Evolutionary conservation across 2,113 vertebrate genomes (phyloP).

Genomic region (Mustelus asterias): DNA sequence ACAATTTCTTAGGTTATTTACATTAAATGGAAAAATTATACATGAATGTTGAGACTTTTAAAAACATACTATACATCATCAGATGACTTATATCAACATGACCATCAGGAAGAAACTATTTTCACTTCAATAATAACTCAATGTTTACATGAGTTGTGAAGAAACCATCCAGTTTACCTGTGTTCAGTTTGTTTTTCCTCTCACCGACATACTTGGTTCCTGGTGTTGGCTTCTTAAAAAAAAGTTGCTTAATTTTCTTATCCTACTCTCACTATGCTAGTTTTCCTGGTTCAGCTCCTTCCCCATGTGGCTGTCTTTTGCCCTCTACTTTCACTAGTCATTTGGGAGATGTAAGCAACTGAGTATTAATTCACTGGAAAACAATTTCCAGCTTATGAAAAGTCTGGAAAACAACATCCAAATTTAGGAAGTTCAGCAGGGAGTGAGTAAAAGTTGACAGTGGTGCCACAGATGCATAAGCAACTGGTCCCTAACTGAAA

Average conservation of each 20-base stretch:
- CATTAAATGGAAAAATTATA: not conserved
- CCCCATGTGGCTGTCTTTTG: not conserved
- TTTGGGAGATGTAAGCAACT: not conserved
- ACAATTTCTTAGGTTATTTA: not conserved
- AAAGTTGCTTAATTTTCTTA: not conserved
- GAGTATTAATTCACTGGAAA: not conserved
- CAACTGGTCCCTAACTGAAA: no score
- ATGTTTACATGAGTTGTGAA: not conserved
- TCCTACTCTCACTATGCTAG: not conserved
- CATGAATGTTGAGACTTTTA: not conserved
- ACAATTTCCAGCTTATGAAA: not conserved
- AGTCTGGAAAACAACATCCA: not conserved
- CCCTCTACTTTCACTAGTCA: not conserved
- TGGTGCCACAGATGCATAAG: not conserved
- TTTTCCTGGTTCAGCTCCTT: not conserved
- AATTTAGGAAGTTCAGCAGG: not conserved
- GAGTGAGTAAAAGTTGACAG: not conserved
- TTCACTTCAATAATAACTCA: not conserved
- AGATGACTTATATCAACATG: not conserved
- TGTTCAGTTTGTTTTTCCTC: not conserved
- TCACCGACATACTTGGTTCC: not conserved
- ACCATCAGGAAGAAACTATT: not conserved
- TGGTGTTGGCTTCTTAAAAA: not conserved
- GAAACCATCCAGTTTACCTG: not conserved
- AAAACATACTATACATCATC: not conserved